Conservation (phyloP, 1,140 invertebrate genomes). For the Calliphora vicina region DNA sequence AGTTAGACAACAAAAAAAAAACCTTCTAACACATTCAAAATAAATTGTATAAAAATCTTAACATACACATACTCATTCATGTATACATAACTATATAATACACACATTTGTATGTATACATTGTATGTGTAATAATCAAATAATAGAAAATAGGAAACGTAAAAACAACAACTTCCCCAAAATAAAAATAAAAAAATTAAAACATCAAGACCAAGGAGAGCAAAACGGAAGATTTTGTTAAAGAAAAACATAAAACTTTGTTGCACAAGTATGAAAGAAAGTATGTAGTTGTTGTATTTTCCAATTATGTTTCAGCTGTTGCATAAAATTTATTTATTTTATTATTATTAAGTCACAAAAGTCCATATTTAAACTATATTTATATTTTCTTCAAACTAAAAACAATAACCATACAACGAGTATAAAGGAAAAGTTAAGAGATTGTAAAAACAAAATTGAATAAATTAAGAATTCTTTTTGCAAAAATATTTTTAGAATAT, state of each 20-base stretch:
- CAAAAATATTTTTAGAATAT: neutral
- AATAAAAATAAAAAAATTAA: neutral
- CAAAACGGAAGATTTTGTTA: too few relatives aligned
- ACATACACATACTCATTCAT: neutral
- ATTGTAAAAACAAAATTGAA: neutral
- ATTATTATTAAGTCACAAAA: neutral
- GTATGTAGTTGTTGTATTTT: neutral
- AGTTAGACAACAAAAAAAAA: constrained; percentile 45
- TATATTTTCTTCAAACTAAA: neutral
- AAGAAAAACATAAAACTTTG: neutral
- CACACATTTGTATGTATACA: neutral
- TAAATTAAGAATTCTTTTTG: neutral
- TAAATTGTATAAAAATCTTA: constrained; percentile 6
- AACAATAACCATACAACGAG: neutral
- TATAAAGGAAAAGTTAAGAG: neutral
- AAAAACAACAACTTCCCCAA: neutral
- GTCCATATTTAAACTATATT: constrained; percentile 10
- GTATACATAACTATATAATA: neutral
- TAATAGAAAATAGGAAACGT: neutral
- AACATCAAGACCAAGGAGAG: neutral
- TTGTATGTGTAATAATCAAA: neutral
- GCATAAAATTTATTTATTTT: constrained; percentile 14
- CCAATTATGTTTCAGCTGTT: constrained; percentile 5
- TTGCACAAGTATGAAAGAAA: neutral
- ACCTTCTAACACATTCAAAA: constrained; percentile 14